Evolutionary conservation across 2,888 invertebrate species (phyloP).

Genomic region (Clistopyga incitator): DNA sequence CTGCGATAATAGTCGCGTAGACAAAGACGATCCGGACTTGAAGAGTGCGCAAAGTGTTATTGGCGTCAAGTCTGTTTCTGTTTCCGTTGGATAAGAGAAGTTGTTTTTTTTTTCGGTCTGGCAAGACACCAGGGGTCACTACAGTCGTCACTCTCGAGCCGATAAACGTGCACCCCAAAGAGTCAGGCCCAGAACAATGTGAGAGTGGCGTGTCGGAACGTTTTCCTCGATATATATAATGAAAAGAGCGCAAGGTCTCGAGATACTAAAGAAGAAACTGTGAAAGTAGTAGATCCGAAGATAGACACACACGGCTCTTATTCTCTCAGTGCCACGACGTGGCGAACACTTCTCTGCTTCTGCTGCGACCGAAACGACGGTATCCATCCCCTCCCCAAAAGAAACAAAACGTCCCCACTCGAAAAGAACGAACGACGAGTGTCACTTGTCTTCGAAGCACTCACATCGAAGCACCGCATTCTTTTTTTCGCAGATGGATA

Average conservation of each 20-base stretch:
- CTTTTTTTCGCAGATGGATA: slow-evolving; percentile 7
- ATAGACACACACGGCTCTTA: slow-evolving; percentile 54
- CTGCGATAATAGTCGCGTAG: not conserved
- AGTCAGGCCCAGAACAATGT: slow-evolving; percentile 13
- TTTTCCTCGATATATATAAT: slow-evolving; percentile 25
- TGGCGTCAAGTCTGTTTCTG: slow-evolving; percentile 62
- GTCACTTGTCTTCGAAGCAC: slow-evolving; percentile 80
- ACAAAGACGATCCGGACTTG: not conserved
- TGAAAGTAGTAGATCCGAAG: slow-evolving; percentile 47
- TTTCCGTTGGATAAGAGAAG: slow-evolving; percentile 54
- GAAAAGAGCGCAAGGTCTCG: slow-evolving; percentile 33
- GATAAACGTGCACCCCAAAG: slow-evolving; percentile 40
- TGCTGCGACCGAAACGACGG: not conserved
- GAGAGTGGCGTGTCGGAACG: slow-evolving; percentile 44
- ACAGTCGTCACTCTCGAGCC: slow-evolving; percentile 52
- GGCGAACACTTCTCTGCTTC: slow-evolving; percentile 22
- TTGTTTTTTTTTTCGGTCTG: slow-evolving; percentile 42
- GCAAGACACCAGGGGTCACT: slow-evolving; percentile 19
- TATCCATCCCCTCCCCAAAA: slow-evolving; percentile 39
- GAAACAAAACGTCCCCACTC: slow-evolving; percentile 68
- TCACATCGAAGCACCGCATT: slow-evolving; percentile 69
- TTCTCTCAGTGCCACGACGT: slow-evolving; percentile 8
- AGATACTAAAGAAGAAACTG: slow-evolving; percentile 37
- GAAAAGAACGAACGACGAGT: slow-evolving; percentile 78
- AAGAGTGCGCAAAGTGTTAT: slow-evolving; percentile 30